phyloP scores from a whole-genome alignment of 2,113 vertebrate species.

The Ciconia boyciana region DNA sequence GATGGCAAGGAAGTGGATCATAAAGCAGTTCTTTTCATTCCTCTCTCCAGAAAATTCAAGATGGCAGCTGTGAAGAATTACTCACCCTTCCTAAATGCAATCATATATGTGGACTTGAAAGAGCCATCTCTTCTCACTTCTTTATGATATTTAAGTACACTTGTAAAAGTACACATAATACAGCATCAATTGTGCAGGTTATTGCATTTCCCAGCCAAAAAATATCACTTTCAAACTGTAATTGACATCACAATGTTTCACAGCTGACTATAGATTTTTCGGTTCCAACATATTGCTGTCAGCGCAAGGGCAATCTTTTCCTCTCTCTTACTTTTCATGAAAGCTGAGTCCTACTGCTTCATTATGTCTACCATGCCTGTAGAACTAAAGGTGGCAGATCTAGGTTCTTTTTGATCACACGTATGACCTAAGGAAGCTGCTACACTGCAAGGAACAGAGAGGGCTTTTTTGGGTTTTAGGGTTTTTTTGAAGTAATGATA shows the following conservation, averaged over 20 bases:
- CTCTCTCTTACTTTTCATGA: neutral
- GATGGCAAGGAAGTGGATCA: neutral
- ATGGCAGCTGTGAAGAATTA: neutral
- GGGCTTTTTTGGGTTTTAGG: accelerated
- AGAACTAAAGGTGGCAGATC: neutral
- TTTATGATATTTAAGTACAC: neutral
- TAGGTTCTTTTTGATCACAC: neutral
- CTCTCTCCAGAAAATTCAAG: neutral
- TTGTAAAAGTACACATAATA: neutral
- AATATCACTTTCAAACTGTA: neutral
- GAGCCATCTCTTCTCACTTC: neutral
- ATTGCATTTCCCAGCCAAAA: neutral
- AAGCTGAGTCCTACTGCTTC: neutral
- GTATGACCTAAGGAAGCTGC: neutral
- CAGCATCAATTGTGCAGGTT: neutral
- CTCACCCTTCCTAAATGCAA: neutral
- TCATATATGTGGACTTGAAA: neutral
- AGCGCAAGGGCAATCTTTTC: neutral
- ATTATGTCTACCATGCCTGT: neutral
- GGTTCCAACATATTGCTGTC: neutral
- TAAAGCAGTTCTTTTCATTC: neutral
- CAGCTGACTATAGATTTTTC: neutral
- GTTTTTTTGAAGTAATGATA: neutral
- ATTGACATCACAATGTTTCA: neutral
- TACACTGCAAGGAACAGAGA: neutral